phyloP scores from a whole-genome alignment of 92 coral and sea anemone species.

The Umimayanthus kanabou region DNA sequence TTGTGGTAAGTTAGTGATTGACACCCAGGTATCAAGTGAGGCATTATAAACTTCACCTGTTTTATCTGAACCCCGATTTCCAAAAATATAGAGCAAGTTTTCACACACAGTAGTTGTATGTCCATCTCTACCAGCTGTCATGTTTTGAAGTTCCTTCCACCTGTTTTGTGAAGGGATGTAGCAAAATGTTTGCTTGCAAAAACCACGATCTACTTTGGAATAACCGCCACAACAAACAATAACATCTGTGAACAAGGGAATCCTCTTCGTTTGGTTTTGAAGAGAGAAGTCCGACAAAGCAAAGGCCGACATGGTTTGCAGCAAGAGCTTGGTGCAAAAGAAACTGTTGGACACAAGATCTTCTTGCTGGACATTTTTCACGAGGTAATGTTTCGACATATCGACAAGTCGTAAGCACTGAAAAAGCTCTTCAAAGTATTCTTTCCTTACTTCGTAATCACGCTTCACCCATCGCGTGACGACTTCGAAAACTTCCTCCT shows the following conservation, averaged over 20 bases:
- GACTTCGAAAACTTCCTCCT: slow-evolving; percentile 81
- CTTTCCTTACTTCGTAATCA: slow-evolving; percentile 53
- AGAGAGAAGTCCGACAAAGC: slow-evolving; percentile 53
- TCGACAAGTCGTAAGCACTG: slow-evolving; percentile 55
- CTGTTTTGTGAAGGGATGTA: slow-evolving; percentile 59
- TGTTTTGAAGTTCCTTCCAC: slow-evolving; percentile 66
- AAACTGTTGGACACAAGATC: slow-evolving; percentile 67
- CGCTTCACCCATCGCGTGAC: slow-evolving; percentile 67
- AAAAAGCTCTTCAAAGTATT: slow-evolving; percentile 69
- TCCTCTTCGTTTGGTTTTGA: slow-evolving; percentile 46
- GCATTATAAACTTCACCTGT: slow-evolving; percentile 71
- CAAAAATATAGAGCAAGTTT: slow-evolving; percentile 67
- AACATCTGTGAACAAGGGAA: slow-evolving; percentile 56
- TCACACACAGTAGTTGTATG: slow-evolving; percentile 67
- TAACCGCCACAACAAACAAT: slow-evolving; percentile 78
- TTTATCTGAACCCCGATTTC: slow-evolving; percentile 58
- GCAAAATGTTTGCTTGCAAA: slow-evolving; percentile 53
- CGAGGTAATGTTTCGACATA: slow-evolving; percentile 67
- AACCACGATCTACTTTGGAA: background rate
- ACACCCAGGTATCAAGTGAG: slow-evolving; percentile 59
- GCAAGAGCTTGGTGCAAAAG: slow-evolving; percentile 66
- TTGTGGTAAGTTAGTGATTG: slow-evolving; percentile 59
- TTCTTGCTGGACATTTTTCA: slow-evolving; percentile 63
- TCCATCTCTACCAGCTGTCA: slow-evolving; percentile 60
- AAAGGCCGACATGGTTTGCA: slow-evolving; percentile 63